Base-by-base conservation (phyloP, 2,888 invertebrate genomes). In the Rambutsinella grinnellia region DNA sequence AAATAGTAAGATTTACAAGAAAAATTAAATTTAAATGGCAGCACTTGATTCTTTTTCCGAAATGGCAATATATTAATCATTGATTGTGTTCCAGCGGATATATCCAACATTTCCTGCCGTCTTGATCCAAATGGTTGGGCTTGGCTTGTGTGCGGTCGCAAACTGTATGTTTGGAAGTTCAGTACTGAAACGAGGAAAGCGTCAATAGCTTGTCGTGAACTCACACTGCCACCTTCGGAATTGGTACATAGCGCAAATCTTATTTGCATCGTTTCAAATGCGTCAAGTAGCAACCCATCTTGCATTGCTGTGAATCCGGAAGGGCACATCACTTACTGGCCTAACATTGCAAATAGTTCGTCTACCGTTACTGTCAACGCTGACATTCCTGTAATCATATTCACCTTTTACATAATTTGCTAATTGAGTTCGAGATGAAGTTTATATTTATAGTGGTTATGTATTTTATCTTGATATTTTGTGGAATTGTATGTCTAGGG, bases 221-320 rank as follows among this genome's bases (percentile, higher is more conserved):
- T 97, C 15, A 92, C 93, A 0, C 87, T 97, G 49, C 97, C 97
- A 0, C 94, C 96, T 81, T 96, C 96, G 83, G 97, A 97, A 87
- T 89, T 97, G 17, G 94, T 95, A 0, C 97, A 97, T 86, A 92
- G 93, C 85, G 94, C 97, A 0, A 92, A 95, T 74, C 89, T 96
- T 17, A 92, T 94, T 0, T 90, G 91, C 26, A 90, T 95, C 0
- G 94, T 93, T 85, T 56, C 71, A 1, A 57, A 88, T 1, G 87
- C 87, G 54, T 89, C 88, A 0, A 89, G 89, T 79, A 90, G 90
- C 86, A 90, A 87, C 80, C 94, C 95, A 8, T 92, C 94, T 0
- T 95, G 95, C 85, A 91, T 97, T 83, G 96, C 96, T 17, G 95
- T 96, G 0, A 96, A 97, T 0, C 96, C 97, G 0, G 97, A 97